Evolutionary conservation across 2,113 vertebrate genomes (phyloP), one percentile per base, ranked within the genome.

Genomic region (Takifugu flavidus): DNA sequence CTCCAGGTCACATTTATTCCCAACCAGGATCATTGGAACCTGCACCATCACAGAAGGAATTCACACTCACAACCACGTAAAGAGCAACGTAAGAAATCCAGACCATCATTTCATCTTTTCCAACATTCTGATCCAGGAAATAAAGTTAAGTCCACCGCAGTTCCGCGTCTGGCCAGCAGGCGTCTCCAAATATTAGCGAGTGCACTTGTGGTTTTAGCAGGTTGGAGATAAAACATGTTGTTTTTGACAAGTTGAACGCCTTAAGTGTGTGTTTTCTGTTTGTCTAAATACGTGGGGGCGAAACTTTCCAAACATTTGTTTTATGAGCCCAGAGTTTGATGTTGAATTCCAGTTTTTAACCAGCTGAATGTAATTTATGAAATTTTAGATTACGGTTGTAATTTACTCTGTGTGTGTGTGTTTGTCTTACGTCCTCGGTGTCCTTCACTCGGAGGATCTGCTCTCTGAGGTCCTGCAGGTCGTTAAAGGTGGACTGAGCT

Each of bases 1-100:
- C 91, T 98, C 96, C 92, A 98, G 92, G 88, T 98, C 96, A 71
- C 96, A 98, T 70, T 98, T 98, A 83, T 98, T 98, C 54, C 96
- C 96, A 80, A 98, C 96, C 84, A 98, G 89, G 91, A 98, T 96
- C 96, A 98, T 98, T 54, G 96, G 96, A 80, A 98, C 96, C 96
- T 98, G 85, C 8, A 29, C 1, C n/a, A 3, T 5, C 44, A 47
- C 1, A 7, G 46, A n/a, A 11, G 26, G 28, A n/a, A n/a, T 13
- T 13, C 4, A 28, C 46, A 15, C 45, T n/a, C 13, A 47, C 45
- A 14, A n/a, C 45, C 45, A n/a, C 45, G 15, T 5, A 2, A 14
- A 2, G 45, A 5, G 13, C 14, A 13, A 20, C 20, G 20, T 20
- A 20, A 20, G 20, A 20, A 20, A 20, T 20, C 20, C 20, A 20